Conservation (phyloP, 2,797 vertebrate genomes). For the Hippocampus kuda region DNA sequence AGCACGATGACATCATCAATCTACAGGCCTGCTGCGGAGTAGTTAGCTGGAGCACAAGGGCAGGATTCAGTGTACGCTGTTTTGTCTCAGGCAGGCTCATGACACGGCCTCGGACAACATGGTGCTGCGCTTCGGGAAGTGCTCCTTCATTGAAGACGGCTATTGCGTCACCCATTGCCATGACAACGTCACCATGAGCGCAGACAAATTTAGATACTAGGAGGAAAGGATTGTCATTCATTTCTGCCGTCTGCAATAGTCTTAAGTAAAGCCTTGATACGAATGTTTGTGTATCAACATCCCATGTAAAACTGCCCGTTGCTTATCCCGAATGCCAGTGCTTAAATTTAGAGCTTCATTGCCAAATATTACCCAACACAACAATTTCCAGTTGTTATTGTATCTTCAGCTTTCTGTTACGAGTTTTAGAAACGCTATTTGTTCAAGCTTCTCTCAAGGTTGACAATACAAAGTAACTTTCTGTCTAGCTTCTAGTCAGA, state of each 20-base stretch:
- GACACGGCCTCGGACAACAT: too few species aligned
- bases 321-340: too few species aligned
- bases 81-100: not conserved
- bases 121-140: slow-evolving; percentile 2
- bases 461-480: too few species aligned
- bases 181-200: slow-evolving; percentile 25
- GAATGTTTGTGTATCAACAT: not conserved
- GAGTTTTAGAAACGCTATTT: too few species aligned
- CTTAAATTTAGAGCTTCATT: too few species aligned
- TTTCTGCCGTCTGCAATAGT: not conserved
- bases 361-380: too few species aligned
- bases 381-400: too few species aligned
- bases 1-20: not conserved
- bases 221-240: slow-evolving; percentile 17
- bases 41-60: not conserved
- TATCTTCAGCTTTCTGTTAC: too few species aligned
- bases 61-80: not conserved
- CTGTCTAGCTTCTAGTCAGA: too few species aligned
- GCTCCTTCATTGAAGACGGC: slow-evolving; percentile 16
- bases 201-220: slow-evolving; percentile 12
- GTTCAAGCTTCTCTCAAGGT: too few species aligned
- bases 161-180: slow-evolving; percentile 36
- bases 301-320: too few species aligned
- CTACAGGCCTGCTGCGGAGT: not conserved
- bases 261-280: not conserved